Conservation (phyloP, 2,113 vertebrate genomes). For the Accipiter virgatus region DNA sequence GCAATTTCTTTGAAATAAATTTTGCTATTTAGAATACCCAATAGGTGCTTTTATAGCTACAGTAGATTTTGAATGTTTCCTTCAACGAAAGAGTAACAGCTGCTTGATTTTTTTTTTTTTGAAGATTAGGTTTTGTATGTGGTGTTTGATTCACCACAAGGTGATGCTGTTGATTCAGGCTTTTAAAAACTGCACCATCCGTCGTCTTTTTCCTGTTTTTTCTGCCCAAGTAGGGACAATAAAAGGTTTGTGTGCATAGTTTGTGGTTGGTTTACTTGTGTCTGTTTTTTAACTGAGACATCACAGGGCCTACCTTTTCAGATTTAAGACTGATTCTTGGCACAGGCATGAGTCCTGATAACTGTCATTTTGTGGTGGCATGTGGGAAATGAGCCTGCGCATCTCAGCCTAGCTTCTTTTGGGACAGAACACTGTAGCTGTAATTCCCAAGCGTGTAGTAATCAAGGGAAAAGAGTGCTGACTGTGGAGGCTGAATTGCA, state of each 20-base stretch:
- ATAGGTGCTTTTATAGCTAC: not conserved
- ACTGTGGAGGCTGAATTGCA: not conserved
- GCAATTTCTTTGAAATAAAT: not conserved
- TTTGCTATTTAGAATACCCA: not conserved
- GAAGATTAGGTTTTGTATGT: not conserved
- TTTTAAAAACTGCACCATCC: not conserved
- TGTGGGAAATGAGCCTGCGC: not conserved
- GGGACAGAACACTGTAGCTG: not conserved
- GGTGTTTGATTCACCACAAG: constrained; percentile 5
- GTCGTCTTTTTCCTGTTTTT: not conserved
- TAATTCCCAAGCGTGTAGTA: not conserved
- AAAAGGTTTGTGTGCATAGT: not conserved
- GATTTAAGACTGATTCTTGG: not conserved
- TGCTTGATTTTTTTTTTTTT: no score
- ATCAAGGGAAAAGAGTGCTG: not conserved
- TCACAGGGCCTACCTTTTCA: not conserved
- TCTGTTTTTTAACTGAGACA: not conserved
- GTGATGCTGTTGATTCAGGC: not conserved
- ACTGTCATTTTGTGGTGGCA: not conserved
- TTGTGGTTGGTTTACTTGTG: not conserved
- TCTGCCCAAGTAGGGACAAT: not conserved
- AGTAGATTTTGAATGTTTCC: not conserved
- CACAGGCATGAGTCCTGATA: not conserved
- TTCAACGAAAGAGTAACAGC: not conserved
- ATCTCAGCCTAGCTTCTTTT: not conserved